These are phyloP conservation scores for Penaeus japonicus DNA, from an alignment of 1,140 invertebrate genomes.

Conservation along the genomic window DNA sequence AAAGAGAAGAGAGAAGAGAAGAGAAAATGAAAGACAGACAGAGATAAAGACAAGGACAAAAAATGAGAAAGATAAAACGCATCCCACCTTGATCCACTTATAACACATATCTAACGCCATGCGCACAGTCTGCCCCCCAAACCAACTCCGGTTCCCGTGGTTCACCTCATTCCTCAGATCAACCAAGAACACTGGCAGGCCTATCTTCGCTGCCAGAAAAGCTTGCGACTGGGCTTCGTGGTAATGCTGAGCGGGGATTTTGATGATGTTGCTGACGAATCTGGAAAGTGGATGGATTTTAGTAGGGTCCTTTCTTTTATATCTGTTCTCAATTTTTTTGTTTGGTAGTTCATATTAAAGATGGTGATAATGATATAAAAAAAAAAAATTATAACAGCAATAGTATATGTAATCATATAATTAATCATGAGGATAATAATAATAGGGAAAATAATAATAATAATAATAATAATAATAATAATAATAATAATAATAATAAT, in stretches of 20 bases:
- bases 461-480: no score
- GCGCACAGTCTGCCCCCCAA: slow-evolving; percentile 20
- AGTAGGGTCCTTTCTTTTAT: background rate
- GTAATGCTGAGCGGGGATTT: slow-evolving; percentile 16
- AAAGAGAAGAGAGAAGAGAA: no score
- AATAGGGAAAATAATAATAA: no score
- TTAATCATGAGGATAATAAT: no score
- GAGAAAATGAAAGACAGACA: no score
- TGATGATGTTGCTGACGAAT: slow-evolving; percentile 37
- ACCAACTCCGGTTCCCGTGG: slow-evolving; percentile 28
- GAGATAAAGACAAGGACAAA: no score
- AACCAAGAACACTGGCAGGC: slow-evolving; percentile 31
- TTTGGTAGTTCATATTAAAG: background rate
- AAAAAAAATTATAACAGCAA: no score
- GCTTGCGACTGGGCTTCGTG: slow-evolving; percentile 13
- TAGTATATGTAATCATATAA: no score
- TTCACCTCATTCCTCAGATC: slow-evolving; percentile 42
- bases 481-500: no score
- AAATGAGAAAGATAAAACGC: no score
- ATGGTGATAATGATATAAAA: background rate
- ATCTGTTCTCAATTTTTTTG: background rate
- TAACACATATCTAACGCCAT: slow-evolving; percentile 17
- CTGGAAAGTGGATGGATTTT: background rate
- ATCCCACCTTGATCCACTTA: slow-evolving; percentile 41
- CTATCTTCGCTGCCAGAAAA: slow-evolving; percentile 26